Percentiles rank a stretch among this genome's conserved stretches.
phyloP scores from a whole-genome alignment of 1,140 invertebrate genomes.

The Tetramorium simillimum region DNA sequence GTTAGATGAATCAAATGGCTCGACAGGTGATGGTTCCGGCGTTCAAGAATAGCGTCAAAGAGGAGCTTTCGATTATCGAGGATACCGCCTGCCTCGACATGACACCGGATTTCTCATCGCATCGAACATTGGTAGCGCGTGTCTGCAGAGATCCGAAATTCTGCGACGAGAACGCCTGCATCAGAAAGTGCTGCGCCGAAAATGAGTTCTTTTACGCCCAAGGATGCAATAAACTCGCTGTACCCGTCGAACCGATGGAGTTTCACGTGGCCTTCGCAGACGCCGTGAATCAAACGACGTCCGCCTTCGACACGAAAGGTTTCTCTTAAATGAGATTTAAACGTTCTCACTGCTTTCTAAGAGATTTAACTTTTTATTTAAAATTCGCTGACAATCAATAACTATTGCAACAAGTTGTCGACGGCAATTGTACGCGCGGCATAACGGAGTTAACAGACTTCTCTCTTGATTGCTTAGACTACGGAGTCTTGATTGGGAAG shows the following conservation, averaged over 20 bases:
- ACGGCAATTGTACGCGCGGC: background rate
- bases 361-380: background rate
- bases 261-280: constrained; percentile 41
- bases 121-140: constrained; percentile 43
- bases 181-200: constrained; percentile 75
- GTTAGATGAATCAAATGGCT: constrained; percentile 22
- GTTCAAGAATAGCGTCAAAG: background rate
- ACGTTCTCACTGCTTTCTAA: background rate
- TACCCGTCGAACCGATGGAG: background rate
- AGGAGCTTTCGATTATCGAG: constrained; percentile 41
- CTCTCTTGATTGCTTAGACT: constrained; percentile 56
- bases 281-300: background rate
- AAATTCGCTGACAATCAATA: background rate
- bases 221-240: background rate
- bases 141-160: constrained; percentile 58
- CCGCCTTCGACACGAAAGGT: constrained; percentile 11
- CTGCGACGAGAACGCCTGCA: constrained; percentile 62
- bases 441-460: background rate
- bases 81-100: constrained; percentile 63
- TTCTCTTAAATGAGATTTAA: background rate
- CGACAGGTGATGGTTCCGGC: constrained; percentile 52
- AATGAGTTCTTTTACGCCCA: background rate
- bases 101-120: background rate
- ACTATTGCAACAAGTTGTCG: background rate
- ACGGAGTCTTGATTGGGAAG: constrained; percentile 70